Conservation (phyloP, 2,113 vertebrate genomes). For the Anarrhichthys ocellatus region DNA sequence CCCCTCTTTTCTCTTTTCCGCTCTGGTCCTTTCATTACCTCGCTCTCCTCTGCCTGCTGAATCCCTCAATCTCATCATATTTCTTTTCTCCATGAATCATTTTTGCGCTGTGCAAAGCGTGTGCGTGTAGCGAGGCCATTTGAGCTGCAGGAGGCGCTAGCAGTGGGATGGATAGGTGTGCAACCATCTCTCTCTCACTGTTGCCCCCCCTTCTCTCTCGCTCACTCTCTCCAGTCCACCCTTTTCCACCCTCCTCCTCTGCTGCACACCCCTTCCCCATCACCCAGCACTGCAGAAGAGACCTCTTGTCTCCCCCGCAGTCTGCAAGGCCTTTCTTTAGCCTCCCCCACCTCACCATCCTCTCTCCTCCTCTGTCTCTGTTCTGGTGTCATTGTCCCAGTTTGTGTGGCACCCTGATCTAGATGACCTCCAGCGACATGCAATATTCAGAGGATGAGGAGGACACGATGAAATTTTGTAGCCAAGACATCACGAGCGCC, state of each 20-base stretch:
- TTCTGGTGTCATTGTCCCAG: slow-evolving; percentile 49
- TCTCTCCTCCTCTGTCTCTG: neutral
- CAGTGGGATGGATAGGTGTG: slow-evolving; percentile 1
- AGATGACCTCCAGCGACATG: slow-evolving; percentile 45
- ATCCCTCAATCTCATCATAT: slow-evolving; percentile 21
- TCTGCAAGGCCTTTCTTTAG: slow-evolving; percentile 46
- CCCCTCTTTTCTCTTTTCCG: neutral
- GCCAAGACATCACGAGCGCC: neutral
- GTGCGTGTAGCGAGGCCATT: slow-evolving; percentile 15
- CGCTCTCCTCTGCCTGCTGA: slow-evolving; percentile 1
- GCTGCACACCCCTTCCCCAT: neutral
- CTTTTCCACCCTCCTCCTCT: neutral
- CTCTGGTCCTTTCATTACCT: neutral
- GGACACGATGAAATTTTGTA: slow-evolving; percentile 8
- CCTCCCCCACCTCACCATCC: neutral
- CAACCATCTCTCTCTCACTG: slow-evolving; percentile 23
- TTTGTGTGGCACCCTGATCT: slow-evolving; percentile 40
- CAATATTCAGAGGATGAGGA: slow-evolving; percentile 26
- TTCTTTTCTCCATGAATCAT: slow-evolving; percentile 25
- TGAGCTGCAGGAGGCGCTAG: slow-evolving; percentile 59
- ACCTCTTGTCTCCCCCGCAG: slow-evolving; percentile 58
- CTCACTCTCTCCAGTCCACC: neutral
- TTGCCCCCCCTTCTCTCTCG: neutral
- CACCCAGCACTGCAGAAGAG: slow-evolving; percentile 61
- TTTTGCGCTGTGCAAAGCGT: neutral